Base-by-base conservation (phyloP, 1,140 invertebrate species). In the Sarcophaga peregrina region DNA sequence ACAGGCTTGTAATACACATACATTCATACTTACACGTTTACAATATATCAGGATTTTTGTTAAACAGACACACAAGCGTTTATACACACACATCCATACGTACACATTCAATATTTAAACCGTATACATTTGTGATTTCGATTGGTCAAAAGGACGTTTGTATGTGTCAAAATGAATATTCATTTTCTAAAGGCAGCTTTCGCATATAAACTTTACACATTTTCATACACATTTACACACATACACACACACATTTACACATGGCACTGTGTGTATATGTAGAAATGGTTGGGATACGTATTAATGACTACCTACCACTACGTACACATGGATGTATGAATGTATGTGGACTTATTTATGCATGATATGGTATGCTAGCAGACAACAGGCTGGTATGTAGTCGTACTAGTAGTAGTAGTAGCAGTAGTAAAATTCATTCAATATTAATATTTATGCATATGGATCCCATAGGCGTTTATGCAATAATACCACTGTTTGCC, bases 91-190 rank as follows among this genome's bases (percentile, higher is more conserved):
- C 62, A 4, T 37, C 1, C 25, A 37, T 37, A 20, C 62, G n/a
- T n/a, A 68, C 62, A 68, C 10, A 58, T 37, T 37, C 25, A 37
- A 13, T 13, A 13, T n/a, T 25, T 20, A 20, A 68, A 20, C 8
- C 8, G 9, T 10, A 68, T 68, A 20, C 17, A 25, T 68, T 20
- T 25, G 62, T 68, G 62, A 17, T 68, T 68, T 25, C n/a, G n/a
- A 68, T 68, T 68, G 62, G 62, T 68, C 17, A 37, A 37, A 4
- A 68, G 62, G 17, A 68, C 62, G 62, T 20, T 68, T 78, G 73
- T 17, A 78, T 78, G 75, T 78, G 75, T 78, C 47, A 78, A 78
- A 78, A 78, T 52, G 75, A 78, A 78, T 78, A 78, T 78, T 78
- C 75, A 78, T 78, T 78, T 78, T 25, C 17, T 68, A 68, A 68